Evolutionary conservation across 2,797 vertebrate species (phyloP), one percentile per base, ranked within the genome.

Genomic region (Pangasius larnaudii): DNA sequence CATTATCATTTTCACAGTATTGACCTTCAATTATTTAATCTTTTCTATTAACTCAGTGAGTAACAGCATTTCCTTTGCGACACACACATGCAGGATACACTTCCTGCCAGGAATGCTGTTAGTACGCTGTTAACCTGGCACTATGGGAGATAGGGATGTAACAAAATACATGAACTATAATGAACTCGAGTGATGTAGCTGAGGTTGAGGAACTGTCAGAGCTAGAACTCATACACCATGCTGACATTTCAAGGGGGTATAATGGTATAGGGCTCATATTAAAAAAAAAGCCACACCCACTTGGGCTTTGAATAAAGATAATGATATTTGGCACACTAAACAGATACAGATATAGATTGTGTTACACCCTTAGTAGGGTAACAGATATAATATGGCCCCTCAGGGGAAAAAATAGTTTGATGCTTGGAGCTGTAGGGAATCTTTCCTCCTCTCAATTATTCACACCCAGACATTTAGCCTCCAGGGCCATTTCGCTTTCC

Each of bases 391-490:
- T 85, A 22, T 72, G 63, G 84, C 65, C 65, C 84, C 36, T 61
- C 53, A 46, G 33, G 84, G 36, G 13, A 16, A 82, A 81, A 71
- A 53, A 42, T 1, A 75, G 79, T 61, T 71, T 82, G 67, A 89
- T 75, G 69, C 67, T 82, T 46, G 24, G 39, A 82, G 69, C 88
- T n/a, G 46, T 61, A 39, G 78, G 84, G 42, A 85, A 33, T 71
- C 74, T 80, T 51, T 87, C 36, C 74, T 80, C 82, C 56, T 74
- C 46, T 81, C 83, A 80, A 74, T 85, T 87, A 84, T 84, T 87
- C 51, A 84, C 30, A 71, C 65, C 81, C 39, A 88, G 87, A 81
- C 77, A 67, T 81, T 87, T 65, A 74, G 79, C 80, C 59, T 83
- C 88, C 63, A 84, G 8, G 56, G 59, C 74, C 67, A 61, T 42